phyloP scores from a whole-genome alignment of 2,797 vertebrate genomes.

The Mormyrops boulengeri region DNA sequence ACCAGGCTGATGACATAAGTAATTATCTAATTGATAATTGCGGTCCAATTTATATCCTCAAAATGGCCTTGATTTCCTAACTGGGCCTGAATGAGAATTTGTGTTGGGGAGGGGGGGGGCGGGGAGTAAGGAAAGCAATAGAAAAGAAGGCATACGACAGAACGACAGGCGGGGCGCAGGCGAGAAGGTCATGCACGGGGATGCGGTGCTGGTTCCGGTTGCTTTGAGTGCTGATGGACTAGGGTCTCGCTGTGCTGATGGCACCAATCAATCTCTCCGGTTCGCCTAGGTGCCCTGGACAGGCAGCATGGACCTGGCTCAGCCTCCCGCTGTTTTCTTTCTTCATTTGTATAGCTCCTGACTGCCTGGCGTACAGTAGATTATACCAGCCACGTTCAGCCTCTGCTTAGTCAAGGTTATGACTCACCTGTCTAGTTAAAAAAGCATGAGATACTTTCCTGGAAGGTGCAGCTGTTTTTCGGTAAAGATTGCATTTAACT shows the following conservation, averaged over 20 bases:
- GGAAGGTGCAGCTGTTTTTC: not conserved
- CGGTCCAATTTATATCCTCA: not conserved
- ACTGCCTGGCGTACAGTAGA: not conserved
- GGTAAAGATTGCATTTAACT: not conserved
- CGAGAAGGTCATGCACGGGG: not conserved
- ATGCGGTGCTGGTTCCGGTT: constrained; percentile 1
- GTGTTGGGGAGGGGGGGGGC: not conserved
- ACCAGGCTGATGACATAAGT: not conserved
- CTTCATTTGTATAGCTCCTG: not conserved
- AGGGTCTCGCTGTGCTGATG: not conserved
- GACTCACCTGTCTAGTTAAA: not conserved
- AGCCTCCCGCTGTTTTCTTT: not conserved
- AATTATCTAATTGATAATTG: not conserved
- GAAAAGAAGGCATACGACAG: not conserved
- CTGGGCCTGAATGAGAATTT: not conserved
- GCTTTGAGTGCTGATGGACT: constrained; percentile 15
- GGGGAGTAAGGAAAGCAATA: not conserved
- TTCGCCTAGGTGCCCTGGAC: not conserved
- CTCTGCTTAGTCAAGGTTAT: not conserved
- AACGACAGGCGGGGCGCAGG: not conserved
- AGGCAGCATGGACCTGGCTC: not conserved
- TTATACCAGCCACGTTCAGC: not conserved
- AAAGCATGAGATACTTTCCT: not conserved
- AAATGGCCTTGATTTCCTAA: not conserved
- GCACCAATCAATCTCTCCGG: not conserved